These are phyloP conservation scores for Antheraea yamamai DNA, from an alignment of 2,888 invertebrate species.

Conservation along the genomic window DNA sequence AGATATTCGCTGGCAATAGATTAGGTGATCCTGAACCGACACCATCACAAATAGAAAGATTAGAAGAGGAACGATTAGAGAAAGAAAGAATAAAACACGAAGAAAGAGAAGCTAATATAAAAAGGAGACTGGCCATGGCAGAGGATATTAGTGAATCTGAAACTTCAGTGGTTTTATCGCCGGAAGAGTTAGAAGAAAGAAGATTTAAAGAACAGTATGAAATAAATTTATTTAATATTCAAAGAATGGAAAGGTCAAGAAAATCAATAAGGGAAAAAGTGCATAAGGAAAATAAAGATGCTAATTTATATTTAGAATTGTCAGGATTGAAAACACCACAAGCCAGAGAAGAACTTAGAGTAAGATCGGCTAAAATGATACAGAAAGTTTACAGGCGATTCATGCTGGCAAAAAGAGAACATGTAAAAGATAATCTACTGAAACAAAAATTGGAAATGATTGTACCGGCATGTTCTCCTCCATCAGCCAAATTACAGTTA, in stretches of 20 bases:
- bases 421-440: conserved; percentile 61
- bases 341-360: conserved; percentile 45
- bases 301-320: conserved; percentile 62
- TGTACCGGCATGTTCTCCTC: conserved; percentile 73
- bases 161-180: conserved; percentile 44
- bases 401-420: conserved; percentile 61
- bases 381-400: conserved; percentile 67
- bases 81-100: conserved; percentile 50
- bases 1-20: conserved; percentile 69
- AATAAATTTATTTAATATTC: conserved; percentile 56
- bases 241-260: conserved; percentile 71
- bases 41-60: conserved; percentile 56
- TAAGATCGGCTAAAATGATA: conserved; percentile 56
- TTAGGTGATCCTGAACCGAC: conserved; percentile 65
- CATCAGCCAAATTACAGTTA: conserved; percentile 69
- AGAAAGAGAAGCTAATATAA: conserved; percentile 57
- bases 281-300: conserved; percentile 59
- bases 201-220: conserved; percentile 54
- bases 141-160: conserved; percentile 50
- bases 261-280: conserved; percentile 39
- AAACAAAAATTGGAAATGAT: conserved; percentile 81
- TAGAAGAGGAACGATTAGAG: conserved; percentile 55
- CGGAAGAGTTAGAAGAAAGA: conserved; percentile 54
- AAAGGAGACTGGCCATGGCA: conserved; percentile 54
- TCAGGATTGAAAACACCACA: conserved; percentile 63